A percentile compares a stretch with the other conserved stretches of the same genome.
phyloP scores from a whole-genome alignment of 2,797 vertebrate genomes.

The Echeneis naucrates region DNA sequence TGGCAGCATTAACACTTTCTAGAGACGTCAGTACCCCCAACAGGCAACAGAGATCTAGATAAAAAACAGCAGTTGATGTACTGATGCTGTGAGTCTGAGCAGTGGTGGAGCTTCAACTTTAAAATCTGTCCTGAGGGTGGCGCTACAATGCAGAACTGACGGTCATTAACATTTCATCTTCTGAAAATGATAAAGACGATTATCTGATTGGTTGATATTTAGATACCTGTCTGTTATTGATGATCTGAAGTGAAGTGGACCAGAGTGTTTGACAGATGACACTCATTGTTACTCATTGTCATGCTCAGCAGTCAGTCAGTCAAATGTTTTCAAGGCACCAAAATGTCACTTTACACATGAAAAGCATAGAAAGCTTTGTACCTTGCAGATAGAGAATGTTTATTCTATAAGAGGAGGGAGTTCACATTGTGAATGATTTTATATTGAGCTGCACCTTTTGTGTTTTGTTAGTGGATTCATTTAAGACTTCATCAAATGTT shows the following conservation, averaged over 20 bases:
- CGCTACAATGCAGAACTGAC: not conserved
- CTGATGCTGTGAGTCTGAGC: not conserved
- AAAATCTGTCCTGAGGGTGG: not conserved
- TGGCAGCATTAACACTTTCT: not conserved
- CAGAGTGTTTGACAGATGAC: not conserved
- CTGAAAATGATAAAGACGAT: not conserved
- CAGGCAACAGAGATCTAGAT: slow-evolving; percentile 7
- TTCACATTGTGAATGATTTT: slow-evolving; percentile 42
- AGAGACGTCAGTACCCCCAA: not conserved
- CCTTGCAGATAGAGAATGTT: slow-evolving; percentile 6
- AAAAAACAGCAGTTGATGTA: not conserved
- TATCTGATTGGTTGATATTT: not conserved
- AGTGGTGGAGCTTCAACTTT: not conserved
- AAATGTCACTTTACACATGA: not conserved
- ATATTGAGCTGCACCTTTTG: slow-evolving; percentile 5
- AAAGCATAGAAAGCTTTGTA: not conserved
- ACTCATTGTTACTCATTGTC: too few relatives aligned
- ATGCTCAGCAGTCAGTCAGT: not conserved
- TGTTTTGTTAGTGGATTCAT: slow-evolving; percentile 1
- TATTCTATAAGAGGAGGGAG: slow-evolving; percentile 27
- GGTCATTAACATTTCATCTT: not conserved
- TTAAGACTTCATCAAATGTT: not conserved
- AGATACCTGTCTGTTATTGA: not conserved
- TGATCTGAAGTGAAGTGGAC: not conserved
- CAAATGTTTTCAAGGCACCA: slow-evolving; percentile 4